These are phyloP conservation scores for Antrozous pallidus DNA, from an alignment of 2,797 vertebrate species.

Conservation along the genomic window DNA sequence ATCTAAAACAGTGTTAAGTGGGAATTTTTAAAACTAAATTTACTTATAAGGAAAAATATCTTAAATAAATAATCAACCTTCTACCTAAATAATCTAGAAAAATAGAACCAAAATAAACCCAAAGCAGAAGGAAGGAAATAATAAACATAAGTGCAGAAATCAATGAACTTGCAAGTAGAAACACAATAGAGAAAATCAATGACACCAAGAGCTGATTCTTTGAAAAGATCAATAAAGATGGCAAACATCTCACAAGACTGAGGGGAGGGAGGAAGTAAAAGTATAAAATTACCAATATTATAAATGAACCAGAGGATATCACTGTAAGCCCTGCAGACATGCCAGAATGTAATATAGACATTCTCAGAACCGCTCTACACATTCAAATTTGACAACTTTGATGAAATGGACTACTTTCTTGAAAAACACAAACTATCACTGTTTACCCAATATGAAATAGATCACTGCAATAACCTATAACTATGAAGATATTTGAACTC, in stretches of 20 bases:
- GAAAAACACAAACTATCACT: background rate
- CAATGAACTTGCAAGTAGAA: background rate
- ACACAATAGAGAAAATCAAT: conserved; percentile 9
- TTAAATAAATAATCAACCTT: background rate
- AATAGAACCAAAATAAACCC: background rate
- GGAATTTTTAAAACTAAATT: background rate
- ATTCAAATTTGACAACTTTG: background rate
- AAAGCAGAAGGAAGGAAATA: background rate
- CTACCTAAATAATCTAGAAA: background rate
- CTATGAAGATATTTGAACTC: background rate
- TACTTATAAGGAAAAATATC: background rate
- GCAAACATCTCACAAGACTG: background rate
- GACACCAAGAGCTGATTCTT: background rate
- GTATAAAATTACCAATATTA: background rate
- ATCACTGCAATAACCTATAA: background rate
- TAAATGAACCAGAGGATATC: background rate
- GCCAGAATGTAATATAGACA: background rate
- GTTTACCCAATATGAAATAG: background rate
- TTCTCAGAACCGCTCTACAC: background rate
- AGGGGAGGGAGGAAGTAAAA: background rate
- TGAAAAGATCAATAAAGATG: conserved; percentile 25
- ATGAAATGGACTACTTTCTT: background rate
- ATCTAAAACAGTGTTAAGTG: background rate
- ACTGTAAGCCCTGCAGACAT: background rate
- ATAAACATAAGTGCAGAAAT: background rate